phyloP scores from a whole-genome alignment of 1,140 invertebrate genomes.

The Drosophila bocqueti region DNA sequence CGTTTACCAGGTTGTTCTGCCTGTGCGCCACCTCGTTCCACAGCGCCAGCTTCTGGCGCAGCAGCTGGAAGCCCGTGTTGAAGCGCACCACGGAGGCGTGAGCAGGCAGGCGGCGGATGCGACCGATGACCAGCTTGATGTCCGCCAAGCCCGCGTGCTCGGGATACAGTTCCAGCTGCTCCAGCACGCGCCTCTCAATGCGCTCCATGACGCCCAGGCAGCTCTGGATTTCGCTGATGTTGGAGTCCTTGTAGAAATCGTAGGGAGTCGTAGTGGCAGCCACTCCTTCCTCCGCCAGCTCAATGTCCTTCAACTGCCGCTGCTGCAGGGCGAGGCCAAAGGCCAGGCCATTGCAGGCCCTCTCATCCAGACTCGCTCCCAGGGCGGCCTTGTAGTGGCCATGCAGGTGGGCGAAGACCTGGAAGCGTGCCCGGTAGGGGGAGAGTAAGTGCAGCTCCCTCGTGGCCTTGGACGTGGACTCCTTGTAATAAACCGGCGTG shows the following conservation, averaged over 20 bases:
- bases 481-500: conserved; percentile 60
- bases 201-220: conserved; percentile 89
- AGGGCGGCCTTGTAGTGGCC: conserved; percentile 60
- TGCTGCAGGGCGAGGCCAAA: conserved; percentile 71
- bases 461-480: not conserved
- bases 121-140: conserved; percentile 89
- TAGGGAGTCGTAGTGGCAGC: conserved; percentile 27
- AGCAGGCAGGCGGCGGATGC: conserved; percentile 92
- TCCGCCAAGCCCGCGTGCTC: conserved; percentile 94
- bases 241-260: conserved; percentile 95
- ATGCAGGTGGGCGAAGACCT: conserved; percentile 71
- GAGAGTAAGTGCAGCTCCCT: conserved; percentile 52
- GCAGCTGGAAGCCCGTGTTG: conserved; percentile 94
- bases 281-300: conserved; percentile 31
- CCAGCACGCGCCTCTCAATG: conserved; percentile 88
- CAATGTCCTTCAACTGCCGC: conserved; percentile 53
- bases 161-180: conserved; percentile 93
- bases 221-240: conserved; percentile 91
- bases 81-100: conserved; percentile 94
- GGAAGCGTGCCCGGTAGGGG: conserved; percentile 61
- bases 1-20: conserved; percentile 91
- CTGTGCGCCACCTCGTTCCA: conserved; percentile 97
- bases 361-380: conserved; percentile 57
- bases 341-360: conserved; percentile 66
- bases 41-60: conserved; percentile 93